Percentiles rank a stretch among this genome's conserved stretches.
Evolutionary conservation across 1,140 invertebrate species (phyloP).

Genomic region (Nylanderia fulva): DNA sequence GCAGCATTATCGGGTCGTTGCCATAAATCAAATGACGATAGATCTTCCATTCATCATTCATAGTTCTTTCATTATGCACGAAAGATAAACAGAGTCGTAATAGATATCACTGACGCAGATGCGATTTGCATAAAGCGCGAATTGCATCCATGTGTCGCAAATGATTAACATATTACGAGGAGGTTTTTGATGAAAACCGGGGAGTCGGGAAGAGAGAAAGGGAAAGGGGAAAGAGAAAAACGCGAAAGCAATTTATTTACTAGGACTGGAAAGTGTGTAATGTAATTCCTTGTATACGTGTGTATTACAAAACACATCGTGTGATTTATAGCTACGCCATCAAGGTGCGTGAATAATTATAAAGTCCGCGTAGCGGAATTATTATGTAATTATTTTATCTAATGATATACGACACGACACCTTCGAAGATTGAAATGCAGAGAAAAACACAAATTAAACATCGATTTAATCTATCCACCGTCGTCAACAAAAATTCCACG

Average conservation of each 20-base stretch:
- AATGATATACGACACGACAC: constrained; percentile 38
- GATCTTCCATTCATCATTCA: constrained; percentile 37
- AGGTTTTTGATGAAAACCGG: background rate
- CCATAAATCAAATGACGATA: constrained; percentile 27
- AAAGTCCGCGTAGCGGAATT: background rate
- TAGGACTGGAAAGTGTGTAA: constrained; percentile 24
- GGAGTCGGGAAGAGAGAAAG: too few species aligned
- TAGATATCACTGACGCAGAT: background rate
- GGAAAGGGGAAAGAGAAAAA: background rate
- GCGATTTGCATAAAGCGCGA: constrained; percentile 33
- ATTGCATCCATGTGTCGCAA: constrained; percentile 51
- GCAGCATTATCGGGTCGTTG: constrained; percentile 10
- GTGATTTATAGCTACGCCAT: constrained; percentile 29
- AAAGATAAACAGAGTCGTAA: constrained; percentile 9
- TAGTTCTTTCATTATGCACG: background rate
- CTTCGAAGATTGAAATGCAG: background rate
- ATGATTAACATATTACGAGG: constrained; percentile 49
- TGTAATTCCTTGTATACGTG: background rate
- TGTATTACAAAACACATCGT: constrained; percentile 38
- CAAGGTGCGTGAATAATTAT: constrained; percentile 35
- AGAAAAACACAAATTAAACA: constrained; percentile 1
- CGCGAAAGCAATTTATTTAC: constrained; percentile 38
- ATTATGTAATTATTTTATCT: constrained; percentile 47
- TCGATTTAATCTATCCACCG: background rate
- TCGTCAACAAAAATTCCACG: constrained; percentile 10